Percentiles rank a stretch among this genome's conserved stretches.
These are phyloP conservation scores for Peromyscus melanophrys DNA, from an alignment of 2,797 vertebrate species.

Conservation along the genomic window DNA sequence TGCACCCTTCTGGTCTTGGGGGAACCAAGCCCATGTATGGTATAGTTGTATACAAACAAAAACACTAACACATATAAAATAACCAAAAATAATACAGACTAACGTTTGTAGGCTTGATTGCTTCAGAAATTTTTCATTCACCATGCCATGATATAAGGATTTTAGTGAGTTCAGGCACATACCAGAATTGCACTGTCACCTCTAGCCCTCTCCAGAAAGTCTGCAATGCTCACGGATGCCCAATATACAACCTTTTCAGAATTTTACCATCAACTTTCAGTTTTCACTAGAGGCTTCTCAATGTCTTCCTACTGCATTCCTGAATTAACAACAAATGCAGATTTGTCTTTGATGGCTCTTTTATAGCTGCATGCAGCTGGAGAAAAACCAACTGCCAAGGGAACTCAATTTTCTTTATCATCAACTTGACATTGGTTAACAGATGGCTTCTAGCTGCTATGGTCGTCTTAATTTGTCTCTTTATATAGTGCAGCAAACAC, in stretches of 20 bases:
- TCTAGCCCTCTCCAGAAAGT: slow-evolving; percentile 25
- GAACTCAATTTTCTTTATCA: slow-evolving; percentile 91
- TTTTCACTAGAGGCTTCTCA: slow-evolving; percentile 78
- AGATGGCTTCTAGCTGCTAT: slow-evolving; percentile 89
- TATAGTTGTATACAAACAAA: background rate
- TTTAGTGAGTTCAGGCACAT: background rate
- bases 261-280: slow-evolving; percentile 70
- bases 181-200: background rate
- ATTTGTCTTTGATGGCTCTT: slow-evolving; percentile 88
- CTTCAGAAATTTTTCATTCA: background rate
- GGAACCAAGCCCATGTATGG: background rate
- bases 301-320: slow-evolving; percentile 79
- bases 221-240: slow-evolving; percentile 31
- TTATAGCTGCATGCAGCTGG: slow-evolving; percentile 88
- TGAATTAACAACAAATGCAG: slow-evolving; percentile 87
- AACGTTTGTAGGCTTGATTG: background rate
- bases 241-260: slow-evolving; percentile 30
- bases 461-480: slow-evolving; percentile 88
- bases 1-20: background rate
- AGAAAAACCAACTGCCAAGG: slow-evolving; percentile 87
- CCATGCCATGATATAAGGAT: background rate
- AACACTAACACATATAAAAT: background rate
- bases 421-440: slow-evolving; percentile 89
- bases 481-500: slow-evolving; percentile 87
- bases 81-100: background rate